These are phyloP conservation scores for Himalopsyche phryganea DNA, from an alignment of 1,140 invertebrate species.

Conservation along the genomic window DNA sequence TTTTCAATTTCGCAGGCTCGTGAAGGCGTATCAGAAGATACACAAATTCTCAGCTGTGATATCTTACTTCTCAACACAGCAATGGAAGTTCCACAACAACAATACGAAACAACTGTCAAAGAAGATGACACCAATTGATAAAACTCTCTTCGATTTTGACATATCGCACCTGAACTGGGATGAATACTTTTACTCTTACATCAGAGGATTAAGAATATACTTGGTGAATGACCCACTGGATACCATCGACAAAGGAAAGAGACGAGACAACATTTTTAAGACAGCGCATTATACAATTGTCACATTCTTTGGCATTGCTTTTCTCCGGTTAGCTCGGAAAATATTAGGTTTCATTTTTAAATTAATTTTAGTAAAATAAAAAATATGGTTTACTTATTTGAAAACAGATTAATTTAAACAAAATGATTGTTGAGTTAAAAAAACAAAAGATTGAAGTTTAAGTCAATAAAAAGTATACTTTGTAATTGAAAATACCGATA, in stretches of 20 bases:
- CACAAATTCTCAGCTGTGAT: slow-evolving; percentile 66
- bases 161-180: slow-evolving; percentile 57
- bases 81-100: slow-evolving; percentile 69
- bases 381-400: too few species aligned
- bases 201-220: slow-evolving; percentile 56
- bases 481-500: too few species aligned
- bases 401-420: too few species aligned
- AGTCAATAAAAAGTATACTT: too few species aligned
- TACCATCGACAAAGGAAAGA: slow-evolving; percentile 41
- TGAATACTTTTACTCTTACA: slow-evolving; percentile 54
- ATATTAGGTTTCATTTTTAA: too few species aligned
- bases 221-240: slow-evolving; percentile 59
- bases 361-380: too few species aligned
- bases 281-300: slow-evolving; percentile 15
- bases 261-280: slow-evolving; percentile 22
- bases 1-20: slow-evolving; percentile 58
- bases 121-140: slow-evolving; percentile 54
- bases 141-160: slow-evolving; percentile 58
- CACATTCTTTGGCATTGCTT: background rate
- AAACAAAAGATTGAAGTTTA: too few species aligned
- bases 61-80: slow-evolving; percentile 65
- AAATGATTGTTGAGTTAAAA: too few species aligned
- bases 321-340: too few species aligned
- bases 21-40: slow-evolving; percentile 70
- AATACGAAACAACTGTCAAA: slow-evolving; percentile 54